phyloP scores from a whole-genome alignment of 1,140 invertebrate genomes.

The Piezodorus guildinii region DNA sequence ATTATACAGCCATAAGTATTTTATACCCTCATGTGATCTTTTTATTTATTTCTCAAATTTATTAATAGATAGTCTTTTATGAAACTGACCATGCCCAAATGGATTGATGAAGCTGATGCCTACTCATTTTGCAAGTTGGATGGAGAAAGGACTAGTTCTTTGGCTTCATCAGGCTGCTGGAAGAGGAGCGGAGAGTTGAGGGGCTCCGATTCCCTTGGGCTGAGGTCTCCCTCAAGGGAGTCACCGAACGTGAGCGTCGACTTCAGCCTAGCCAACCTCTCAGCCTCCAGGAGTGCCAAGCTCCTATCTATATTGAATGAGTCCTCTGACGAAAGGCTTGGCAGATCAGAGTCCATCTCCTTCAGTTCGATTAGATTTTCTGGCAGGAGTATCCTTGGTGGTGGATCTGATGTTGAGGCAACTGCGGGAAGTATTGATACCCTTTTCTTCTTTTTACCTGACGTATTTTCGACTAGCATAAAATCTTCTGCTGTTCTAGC shows the following conservation, averaged over 20 bases:
- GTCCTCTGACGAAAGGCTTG: constrained; percentile 26
- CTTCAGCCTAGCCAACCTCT: constrained; percentile 27
- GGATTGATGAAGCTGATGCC: constrained; percentile 5
- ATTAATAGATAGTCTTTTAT: too few species aligned
- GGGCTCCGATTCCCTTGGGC: constrained; percentile 22
- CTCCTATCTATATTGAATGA: constrained; percentile 23
- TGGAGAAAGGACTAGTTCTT: constrained; percentile 27
- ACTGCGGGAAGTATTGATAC: constrained; percentile 25
- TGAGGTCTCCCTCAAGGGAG: constrained; percentile 25
- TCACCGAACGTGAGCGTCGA: constrained; percentile 30
- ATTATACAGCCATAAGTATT: too few species aligned
- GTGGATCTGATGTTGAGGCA: constrained; percentile 17
- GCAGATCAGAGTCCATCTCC: constrained; percentile 23
- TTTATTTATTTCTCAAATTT: too few species aligned
- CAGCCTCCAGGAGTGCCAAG: constrained; percentile 21
- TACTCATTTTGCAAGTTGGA: constrained; percentile 25
- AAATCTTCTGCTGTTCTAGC: constrained; percentile 26
- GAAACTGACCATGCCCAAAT: background rate
- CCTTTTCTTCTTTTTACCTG: constrained; percentile 25
- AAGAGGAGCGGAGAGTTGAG: constrained; percentile 18
- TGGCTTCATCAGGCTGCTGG: constrained; percentile 9
- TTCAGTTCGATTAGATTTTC: constrained; percentile 26
- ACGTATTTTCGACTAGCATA: constrained; percentile 21
- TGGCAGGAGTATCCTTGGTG: constrained; percentile 22
- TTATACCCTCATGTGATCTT: too few species aligned